Evolutionary conservation across 2,888 invertebrate species (phyloP), one percentile per base, ranked within the genome.

Genomic region (Octodonta nipae): DNA sequence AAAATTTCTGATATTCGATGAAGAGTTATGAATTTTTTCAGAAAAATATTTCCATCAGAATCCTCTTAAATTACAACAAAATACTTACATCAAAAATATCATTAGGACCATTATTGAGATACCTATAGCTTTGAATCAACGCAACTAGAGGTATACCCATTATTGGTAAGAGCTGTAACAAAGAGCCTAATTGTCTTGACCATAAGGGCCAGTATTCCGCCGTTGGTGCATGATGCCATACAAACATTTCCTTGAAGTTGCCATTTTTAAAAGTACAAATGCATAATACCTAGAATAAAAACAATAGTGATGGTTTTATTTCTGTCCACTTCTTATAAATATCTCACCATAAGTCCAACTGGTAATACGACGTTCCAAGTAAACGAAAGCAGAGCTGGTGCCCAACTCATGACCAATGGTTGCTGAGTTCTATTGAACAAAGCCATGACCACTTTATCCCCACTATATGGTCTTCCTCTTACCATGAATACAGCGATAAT

Each of bases 281-380:
- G 24, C 78, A 74, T 28, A 75, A 56, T 13, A 74, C 65, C 75
- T 75, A 49, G 22, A 55, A 51, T 35, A 61, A 16, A 35, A 33
- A 15, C 13, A 10, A 31, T 8, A 15, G 20, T 20, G 6, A 20
- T n/a, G n/a, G n/a, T n/a, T n/a, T n/a, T n/a, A n/a, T n/a, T n/a
- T n/a, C n/a, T n/a, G n/a, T n/a, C n/a, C n/a, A n/a, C n/a, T n/a
- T n/a, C n/a, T n/a, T n/a, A n/a, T n/a, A n/a, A n/a, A 33, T 15
- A 32, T 33, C 67, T 65, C 50, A 87, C 84, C 65, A 86, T 75
- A 31, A 88, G 63, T 5, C 80, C 71, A 32, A 87, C 81, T 1
- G 89, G 88, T 47, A 88, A 60, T 32, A 87, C 66, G 2, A 89
- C 83, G 52, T 85, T 89, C 89, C 89, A 91, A 0, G 79, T 78